Evolutionary conservation across 1,140 invertebrate species (phyloP).

Genomic region (Heliconius hewitsoni): DNA sequence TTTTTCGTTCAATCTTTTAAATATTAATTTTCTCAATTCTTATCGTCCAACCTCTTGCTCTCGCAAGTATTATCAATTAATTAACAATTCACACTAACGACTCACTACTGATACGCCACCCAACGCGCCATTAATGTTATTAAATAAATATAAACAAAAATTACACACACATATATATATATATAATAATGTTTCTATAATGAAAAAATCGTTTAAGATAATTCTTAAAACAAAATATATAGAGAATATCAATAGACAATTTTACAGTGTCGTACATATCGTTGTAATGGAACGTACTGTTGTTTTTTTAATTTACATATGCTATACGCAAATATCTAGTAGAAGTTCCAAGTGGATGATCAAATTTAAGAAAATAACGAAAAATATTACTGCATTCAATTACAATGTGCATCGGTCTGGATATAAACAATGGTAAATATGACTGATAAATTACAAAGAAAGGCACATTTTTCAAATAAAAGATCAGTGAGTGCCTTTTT

Average conservation of each 20-base stretch:
- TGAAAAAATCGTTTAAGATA: slow-evolving; percentile 35
- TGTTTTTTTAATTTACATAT: slow-evolving; percentile 27
- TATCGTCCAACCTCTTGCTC: slow-evolving; percentile 56
- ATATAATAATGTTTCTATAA: slow-evolving; percentile 23
- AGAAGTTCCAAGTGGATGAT: slow-evolving; percentile 1
- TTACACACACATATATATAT: too few species aligned
- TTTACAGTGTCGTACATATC: slow-evolving; percentile 17
- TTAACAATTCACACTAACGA: slow-evolving; percentile 47
- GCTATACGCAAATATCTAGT: slow-evolving; percentile 16
- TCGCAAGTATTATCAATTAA: slow-evolving; percentile 58
- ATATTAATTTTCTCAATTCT: slow-evolving; percentile 28
- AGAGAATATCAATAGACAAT: background rate
- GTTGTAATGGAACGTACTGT: slow-evolving; percentile 36
- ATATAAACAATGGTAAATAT: slow-evolving; percentile 14
- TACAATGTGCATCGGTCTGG: background rate
- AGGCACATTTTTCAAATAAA: background rate
- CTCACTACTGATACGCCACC: slow-evolving; percentile 8
- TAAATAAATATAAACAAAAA: slow-evolving; percentile 9
- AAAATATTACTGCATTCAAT: background rate
- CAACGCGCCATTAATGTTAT: background rate
- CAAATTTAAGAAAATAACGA: background rate
- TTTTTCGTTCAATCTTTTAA: background rate
- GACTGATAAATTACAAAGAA: background rate
- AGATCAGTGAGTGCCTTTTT: background rate
- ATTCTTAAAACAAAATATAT: slow-evolving; percentile 1